These are phyloP conservation scores for Encarsia formosa DNA, from an alignment of 2,888 invertebrate genomes.

Conservation along the genomic window DNA sequence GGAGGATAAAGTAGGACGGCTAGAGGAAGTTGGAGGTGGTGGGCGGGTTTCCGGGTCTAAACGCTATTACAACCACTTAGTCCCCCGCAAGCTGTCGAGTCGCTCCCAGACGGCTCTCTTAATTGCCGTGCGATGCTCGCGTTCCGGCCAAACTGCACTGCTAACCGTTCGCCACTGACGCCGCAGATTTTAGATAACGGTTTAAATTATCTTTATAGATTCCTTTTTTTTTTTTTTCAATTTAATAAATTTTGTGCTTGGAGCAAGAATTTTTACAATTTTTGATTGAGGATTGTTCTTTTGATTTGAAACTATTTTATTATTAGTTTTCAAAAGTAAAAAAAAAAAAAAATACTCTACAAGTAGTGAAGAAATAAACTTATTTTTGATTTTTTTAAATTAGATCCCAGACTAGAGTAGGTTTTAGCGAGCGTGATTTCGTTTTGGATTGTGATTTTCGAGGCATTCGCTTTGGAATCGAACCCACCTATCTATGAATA, in stretches of 20 bases:
- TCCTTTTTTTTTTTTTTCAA: not conserved
- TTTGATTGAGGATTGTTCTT: not conserved
- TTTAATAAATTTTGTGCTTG: too few relatives aligned
- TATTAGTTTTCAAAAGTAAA: too few relatives aligned
- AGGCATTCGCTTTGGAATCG: too few relatives aligned
- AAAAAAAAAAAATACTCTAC: too few relatives aligned
- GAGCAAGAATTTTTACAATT: too few relatives aligned
- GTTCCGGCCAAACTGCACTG: conserved; percentile 13
- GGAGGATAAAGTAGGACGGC: not conserved
- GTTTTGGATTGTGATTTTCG: too few relatives aligned
- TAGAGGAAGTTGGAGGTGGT: conserved; percentile 11
- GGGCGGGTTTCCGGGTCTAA: conserved; percentile 38
- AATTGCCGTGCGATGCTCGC: conserved; percentile 43
- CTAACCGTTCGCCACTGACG: conserved; percentile 13
- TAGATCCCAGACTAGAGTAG: too few relatives aligned
- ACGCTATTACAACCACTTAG: conserved; percentile 48
- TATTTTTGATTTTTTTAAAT: too few relatives aligned
- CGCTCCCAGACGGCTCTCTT: conserved; percentile 40
- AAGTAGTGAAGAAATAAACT: too few relatives aligned
- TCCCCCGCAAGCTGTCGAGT: conserved; percentile 43
- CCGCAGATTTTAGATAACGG: not conserved
- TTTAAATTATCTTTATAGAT: not conserved
- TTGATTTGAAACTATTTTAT: too few relatives aligned
- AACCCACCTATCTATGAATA: too few relatives aligned
- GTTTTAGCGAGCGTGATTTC: too few relatives aligned